Percentiles rank a stretch among this genome's conserved stretches.
Conservation (phyloP, 1,140 invertebrate genomes). For the Ceratina calcarata region DNA sequence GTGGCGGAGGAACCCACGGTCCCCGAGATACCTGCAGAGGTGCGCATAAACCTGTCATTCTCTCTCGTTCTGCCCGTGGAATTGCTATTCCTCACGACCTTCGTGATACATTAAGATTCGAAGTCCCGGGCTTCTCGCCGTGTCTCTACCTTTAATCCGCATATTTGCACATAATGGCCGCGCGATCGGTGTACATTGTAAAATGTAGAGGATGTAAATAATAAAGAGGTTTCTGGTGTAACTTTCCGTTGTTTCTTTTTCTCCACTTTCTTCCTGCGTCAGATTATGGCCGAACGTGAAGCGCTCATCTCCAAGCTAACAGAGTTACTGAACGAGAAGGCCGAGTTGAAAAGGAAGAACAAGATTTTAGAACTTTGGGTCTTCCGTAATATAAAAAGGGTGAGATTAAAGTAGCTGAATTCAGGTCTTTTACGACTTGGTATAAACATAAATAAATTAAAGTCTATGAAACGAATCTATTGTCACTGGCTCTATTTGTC, state of each 20-base stretch:
- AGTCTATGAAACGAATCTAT: too few relatives aligned
- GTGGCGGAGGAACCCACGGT: slow-evolving; percentile 39
- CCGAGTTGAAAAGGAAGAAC: slow-evolving; percentile 52
- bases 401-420: slow-evolving; percentile 20
- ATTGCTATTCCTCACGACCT: slow-evolving; percentile 62
- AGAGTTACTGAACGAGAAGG: slow-evolving; percentile 46
- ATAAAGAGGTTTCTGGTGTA: slow-evolving; percentile 32
- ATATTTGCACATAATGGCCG: slow-evolving; percentile 52
- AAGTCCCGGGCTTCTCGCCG: slow-evolving; percentile 22
- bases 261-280: not conserved
- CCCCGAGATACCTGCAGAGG: slow-evolving; percentile 62
- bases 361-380: slow-evolving; percentile 57
- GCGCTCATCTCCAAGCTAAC: slow-evolving; percentile 48
- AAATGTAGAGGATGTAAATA: slow-evolving; percentile 47
- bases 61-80: slow-evolving; percentile 52
- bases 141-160: slow-evolving; percentile 27
- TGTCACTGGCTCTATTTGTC: not conserved
- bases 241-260: slow-evolving; percentile 5
- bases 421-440: too few relatives aligned
- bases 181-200: slow-evolving; percentile 36
- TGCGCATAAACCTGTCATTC: slow-evolving; percentile 67
- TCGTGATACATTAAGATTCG: slow-evolving; percentile 59
- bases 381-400: slow-evolving; percentile 58
- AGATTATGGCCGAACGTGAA: slow-evolving; percentile 54
- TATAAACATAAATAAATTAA: too few relatives aligned